These are phyloP conservation scores for Battus philenor DNA, from an alignment of 1,140 invertebrate genomes.

Conservation along the genomic window DNA sequence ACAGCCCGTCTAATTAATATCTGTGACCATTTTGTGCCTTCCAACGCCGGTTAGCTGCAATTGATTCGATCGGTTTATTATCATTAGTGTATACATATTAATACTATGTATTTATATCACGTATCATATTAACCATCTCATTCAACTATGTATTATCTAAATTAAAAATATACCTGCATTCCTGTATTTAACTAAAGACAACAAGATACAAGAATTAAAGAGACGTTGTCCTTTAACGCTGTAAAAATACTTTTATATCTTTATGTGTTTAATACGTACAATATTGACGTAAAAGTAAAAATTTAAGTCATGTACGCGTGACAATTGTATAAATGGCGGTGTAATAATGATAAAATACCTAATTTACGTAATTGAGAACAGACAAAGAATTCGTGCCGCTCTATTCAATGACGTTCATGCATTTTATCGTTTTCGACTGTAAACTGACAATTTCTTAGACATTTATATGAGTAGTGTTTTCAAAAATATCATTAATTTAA, in stretches of 20 bases:
- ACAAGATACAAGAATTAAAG: not conserved
- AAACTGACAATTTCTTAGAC: conserved; percentile 5
- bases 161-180: too few species aligned
- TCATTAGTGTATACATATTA: too few species aligned
- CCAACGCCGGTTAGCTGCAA: too few species aligned
- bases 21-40: too few species aligned
- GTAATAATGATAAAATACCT: conserved; percentile 21
- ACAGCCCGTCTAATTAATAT: too few species aligned
- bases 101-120: too few species aligned
- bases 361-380: conserved; percentile 22
- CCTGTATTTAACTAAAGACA: too few species aligned
- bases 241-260: not conserved
- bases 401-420: conserved; percentile 14
- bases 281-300: conserved; percentile 11
- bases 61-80: too few species aligned
- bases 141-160: too few species aligned
- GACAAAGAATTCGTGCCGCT: conserved; percentile 24
- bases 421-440: conserved; percentile 11
- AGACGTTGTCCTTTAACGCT: not conserved
- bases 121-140: too few species aligned
- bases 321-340: conserved; percentile 14
- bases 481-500: not conserved
- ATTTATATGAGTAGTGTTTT: not conserved
- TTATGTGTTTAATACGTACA: not conserved
- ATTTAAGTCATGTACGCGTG: conserved; percentile 2